These are phyloP conservation scores for Mesocricetus auratus DNA, from an alignment of 2,113 vertebrate genomes.

Conservation along the genomic window DNA sequence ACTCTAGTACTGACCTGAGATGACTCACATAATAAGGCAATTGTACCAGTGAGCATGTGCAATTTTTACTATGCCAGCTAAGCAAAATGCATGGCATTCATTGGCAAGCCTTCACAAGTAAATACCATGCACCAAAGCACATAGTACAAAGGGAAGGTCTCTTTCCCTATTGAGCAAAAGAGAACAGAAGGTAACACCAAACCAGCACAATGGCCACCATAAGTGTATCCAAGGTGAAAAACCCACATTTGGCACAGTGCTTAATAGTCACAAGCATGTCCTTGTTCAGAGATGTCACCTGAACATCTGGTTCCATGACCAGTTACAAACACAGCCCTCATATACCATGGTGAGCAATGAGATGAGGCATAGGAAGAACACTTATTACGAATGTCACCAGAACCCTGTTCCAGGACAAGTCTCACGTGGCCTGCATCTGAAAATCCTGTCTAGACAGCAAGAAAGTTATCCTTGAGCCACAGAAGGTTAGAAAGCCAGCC, in stretches of 20 bases:
- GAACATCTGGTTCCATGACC: background rate
- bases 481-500: background rate
- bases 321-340: background rate
- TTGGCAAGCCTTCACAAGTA: background rate
- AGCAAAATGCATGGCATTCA: background rate
- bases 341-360: background rate
- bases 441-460: background rate
- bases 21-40: background rate
- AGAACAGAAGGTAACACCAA: background rate
- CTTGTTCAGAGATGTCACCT: background rate
- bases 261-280: background rate
- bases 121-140: background rate
- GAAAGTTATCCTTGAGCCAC: background rate
- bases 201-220: background rate
- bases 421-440: background rate
- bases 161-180: conserved; percentile 22
- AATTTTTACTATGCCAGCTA: conserved; percentile 19
- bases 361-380: background rate
- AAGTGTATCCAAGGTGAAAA: conserved; percentile 33
- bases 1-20: conserved; percentile 23
- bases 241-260: background rate
- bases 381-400: background rate
- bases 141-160: background rate
- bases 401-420: background rate
- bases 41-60: background rate